These are phyloP conservation scores for Simalia tracyae DNA, from an alignment of 2,797 vertebrate species.

Conservation along the genomic window DNA sequence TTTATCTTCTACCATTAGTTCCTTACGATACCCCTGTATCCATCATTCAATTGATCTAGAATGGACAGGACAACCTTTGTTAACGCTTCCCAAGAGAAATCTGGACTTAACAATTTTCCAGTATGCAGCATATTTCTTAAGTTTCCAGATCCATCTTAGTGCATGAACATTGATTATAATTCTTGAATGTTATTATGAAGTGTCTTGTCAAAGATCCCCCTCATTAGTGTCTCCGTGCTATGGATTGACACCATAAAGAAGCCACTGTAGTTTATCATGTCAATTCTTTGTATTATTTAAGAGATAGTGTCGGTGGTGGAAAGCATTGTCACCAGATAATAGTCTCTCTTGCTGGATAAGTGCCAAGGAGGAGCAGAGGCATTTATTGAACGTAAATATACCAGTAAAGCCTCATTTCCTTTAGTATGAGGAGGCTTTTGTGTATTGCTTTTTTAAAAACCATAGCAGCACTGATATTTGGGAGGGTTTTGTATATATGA, in stretches of 20 bases:
- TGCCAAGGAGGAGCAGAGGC: slow-evolving; percentile 48
- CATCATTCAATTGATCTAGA: slow-evolving; percentile 14
- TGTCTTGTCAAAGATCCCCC: slow-evolving; percentile 44
- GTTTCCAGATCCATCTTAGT: background rate
- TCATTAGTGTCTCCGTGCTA: slow-evolving; percentile 50
- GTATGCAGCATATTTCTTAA: slow-evolving; percentile 18
- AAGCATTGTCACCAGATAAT: slow-evolving; percentile 57
- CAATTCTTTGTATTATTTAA: slow-evolving; percentile 62
- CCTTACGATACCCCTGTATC: background rate
- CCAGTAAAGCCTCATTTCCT: slow-evolving; percentile 50
- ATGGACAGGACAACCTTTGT: background rate
- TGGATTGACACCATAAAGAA: slow-evolving; percentile 48
- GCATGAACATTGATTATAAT: slow-evolving; percentile 38
- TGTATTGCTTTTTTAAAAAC: background rate
- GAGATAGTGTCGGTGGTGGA: slow-evolving; percentile 55
- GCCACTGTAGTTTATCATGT: slow-evolving; percentile 48
- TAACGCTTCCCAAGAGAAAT: slow-evolving; percentile 3
- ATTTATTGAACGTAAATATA: slow-evolving; percentile 46
- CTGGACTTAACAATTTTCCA: slow-evolving; percentile 19
- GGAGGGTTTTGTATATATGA: slow-evolving; percentile 24
- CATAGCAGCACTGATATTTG: background rate
- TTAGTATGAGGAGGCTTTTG: slow-evolving; percentile 31
- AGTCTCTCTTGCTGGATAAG: slow-evolving; percentile 56
- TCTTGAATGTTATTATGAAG: slow-evolving; percentile 33
- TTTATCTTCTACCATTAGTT: background rate